These are phyloP conservation scores for Equus quagga DNA, from an alignment of 2,113 vertebrate genomes.

Conservation along the genomic window DNA sequence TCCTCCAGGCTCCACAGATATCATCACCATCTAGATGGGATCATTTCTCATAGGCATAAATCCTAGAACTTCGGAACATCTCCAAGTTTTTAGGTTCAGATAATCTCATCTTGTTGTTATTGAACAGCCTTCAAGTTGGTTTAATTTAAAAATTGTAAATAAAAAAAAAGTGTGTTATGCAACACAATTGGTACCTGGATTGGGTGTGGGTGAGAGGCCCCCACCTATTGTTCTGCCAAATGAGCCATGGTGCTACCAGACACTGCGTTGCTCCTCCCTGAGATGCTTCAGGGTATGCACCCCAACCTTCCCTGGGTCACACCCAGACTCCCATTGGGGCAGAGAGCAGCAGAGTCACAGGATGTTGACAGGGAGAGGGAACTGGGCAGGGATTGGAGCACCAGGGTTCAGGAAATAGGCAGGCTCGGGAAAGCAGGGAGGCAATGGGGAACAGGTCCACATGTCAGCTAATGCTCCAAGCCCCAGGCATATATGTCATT, in stretches of 20 bases:
- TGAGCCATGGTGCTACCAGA: background rate
- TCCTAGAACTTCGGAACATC: background rate
- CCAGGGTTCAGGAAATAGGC: background rate
- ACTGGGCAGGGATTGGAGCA: background rate
- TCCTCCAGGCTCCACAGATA: background rate
- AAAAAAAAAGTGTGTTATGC: background rate
- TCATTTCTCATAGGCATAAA: background rate
- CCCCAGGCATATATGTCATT: background rate
- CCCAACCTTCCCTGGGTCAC: background rate
- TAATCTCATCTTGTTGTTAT: background rate
- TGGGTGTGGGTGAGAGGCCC: background rate
- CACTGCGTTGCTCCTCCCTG: background rate
- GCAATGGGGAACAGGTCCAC: background rate
- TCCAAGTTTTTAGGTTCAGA: background rate
- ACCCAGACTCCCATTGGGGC: rapidly evolving
- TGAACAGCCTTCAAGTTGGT: background rate
- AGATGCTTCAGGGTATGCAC: background rate
- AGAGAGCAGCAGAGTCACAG: background rate
- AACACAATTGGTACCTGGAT: background rate
- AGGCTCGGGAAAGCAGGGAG: background rate
- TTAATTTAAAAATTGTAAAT: background rate
- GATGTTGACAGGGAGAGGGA: background rate
- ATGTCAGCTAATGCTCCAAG: background rate
- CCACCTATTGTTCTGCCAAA: background rate
- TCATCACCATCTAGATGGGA: background rate